phyloP scores from a whole-genome alignment of 2,888 invertebrate species.

The Fragum sueziense region DNA sequence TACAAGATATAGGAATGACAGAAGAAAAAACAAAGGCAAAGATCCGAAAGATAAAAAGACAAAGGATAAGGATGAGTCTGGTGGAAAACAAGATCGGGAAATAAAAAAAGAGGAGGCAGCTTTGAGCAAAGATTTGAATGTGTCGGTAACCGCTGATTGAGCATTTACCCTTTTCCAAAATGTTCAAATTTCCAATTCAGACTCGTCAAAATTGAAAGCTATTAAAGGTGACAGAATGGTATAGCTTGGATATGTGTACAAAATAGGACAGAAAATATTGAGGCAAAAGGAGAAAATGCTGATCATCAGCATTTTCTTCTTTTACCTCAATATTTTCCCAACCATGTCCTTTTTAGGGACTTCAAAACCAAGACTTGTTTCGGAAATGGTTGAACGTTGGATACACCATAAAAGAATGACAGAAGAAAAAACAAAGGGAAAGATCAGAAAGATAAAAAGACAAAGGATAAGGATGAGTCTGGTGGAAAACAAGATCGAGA shows the following conservation, averaged over 20 bases:
- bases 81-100: not conserved
- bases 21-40: slow-evolving; percentile 19
- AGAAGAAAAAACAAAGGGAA: slow-evolving; percentile 15
- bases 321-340: too few species aligned
- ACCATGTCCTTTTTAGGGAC: not conserved
- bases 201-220: too few species aligned
- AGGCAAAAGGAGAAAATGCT: too few species aligned
- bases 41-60: slow-evolving; percentile 9
- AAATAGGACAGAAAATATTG: too few species aligned
- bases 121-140: slow-evolving; percentile 25
- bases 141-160: slow-evolving; percentile 24
- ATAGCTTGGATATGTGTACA: not conserved
- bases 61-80: not conserved
- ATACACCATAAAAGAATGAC: not conserved
- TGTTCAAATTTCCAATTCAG: too few species aligned
- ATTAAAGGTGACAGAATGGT: too few species aligned
- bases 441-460: slow-evolving; percentile 10
- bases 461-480: slow-evolving; percentile 2
- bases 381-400: not conserved
- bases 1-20: slow-evolving; percentile 2
- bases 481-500: not conserved
- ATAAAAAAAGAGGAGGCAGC: slow-evolving; percentile 37
- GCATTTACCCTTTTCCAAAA: not conserved
- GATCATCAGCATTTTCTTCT: too few species aligned
- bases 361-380: not conserved